These are phyloP conservation scores for Oreochromis aureus DNA, from an alignment of 2,113 vertebrate species.

Conservation along the genomic window DNA sequence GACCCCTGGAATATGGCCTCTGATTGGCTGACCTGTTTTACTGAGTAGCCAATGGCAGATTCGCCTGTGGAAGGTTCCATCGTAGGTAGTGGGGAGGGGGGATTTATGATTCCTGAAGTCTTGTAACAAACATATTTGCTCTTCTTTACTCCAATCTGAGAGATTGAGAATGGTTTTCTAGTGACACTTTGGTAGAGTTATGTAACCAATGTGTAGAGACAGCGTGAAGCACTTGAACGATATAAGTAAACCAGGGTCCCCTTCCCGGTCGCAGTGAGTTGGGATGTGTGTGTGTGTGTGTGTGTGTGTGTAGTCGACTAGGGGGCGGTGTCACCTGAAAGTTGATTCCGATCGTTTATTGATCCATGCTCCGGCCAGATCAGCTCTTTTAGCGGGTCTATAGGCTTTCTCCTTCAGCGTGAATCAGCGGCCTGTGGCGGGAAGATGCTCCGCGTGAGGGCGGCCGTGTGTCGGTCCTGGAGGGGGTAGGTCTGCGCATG, in stretches of 20 bases:
- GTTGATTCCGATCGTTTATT: background rate
- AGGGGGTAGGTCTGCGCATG: slow-evolving; percentile 63
- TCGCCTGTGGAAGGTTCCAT: slow-evolving; percentile 49
- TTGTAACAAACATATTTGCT: background rate
- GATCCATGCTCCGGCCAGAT: background rate
- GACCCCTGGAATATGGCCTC: background rate
- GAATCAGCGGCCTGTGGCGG: background rate
- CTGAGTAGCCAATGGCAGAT: slow-evolving; percentile 45
- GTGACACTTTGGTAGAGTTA: fast-evolving
- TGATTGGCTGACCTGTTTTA: slow-evolving; percentile 43
- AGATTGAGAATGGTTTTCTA: fast-evolving
- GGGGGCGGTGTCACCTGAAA: background rate
- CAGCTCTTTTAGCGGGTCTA: background rate
- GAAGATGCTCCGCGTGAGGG: slow-evolving; percentile 55
- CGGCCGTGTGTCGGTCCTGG: slow-evolving; percentile 37
- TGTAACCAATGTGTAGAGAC: background rate
- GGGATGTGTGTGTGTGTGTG: background rate
- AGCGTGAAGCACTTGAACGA: background rate
- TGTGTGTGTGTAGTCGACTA: background rate
- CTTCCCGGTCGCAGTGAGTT: background rate
- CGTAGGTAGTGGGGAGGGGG: background rate
- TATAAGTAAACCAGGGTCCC: fast-evolving
- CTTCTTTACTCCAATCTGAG: fast-evolving
- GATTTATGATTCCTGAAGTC: background rate
- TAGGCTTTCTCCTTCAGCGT: background rate